Percentiles rank a stretch among this genome's conserved stretches.
Evolutionary conservation across 2,888 invertebrate species (phyloP).

Genomic region (Magallana nippona): DNA sequence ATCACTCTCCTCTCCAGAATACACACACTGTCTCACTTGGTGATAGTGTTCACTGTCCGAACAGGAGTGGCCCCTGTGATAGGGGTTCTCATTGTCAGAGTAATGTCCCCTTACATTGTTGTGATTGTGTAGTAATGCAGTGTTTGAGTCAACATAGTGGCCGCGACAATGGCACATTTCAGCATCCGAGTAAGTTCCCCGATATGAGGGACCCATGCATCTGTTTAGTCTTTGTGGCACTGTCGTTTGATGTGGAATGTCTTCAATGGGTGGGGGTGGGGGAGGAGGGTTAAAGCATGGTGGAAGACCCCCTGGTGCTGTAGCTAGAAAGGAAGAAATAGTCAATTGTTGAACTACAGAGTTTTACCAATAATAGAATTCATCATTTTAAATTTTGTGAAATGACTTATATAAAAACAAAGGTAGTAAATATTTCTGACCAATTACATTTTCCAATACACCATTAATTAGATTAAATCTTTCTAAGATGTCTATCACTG

Average conservation of each 20-base stretch:
- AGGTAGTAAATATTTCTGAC: too few species aligned
- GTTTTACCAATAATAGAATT: background rate
- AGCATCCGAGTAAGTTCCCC: constrained; percentile 73
- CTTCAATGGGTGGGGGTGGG: constrained; percentile 76
- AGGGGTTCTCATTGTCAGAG: constrained; percentile 55
- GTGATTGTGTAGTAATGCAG: constrained; percentile 42
- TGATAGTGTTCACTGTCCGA: constrained; percentile 54
- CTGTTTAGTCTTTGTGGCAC: constrained; percentile 68
- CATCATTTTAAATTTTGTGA: too few species aligned
- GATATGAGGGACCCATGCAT: constrained; percentile 71
- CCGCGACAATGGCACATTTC: constrained; percentile 59
- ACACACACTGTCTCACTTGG: constrained; percentile 55
- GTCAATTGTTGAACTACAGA: background rate
- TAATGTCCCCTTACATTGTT: constrained; percentile 56
- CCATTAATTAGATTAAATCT: too few species aligned
- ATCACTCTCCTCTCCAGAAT: constrained; percentile 73
- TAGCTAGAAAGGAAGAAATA: constrained; percentile 10
- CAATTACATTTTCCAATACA: too few species aligned
- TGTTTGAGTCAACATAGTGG: constrained; percentile 49
- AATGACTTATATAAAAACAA: too few species aligned
- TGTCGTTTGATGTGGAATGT: constrained; percentile 74
- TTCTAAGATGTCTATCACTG: background rate
- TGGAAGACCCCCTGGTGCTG: constrained; percentile 71
- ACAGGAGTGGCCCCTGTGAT: constrained; percentile 48
- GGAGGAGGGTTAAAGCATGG: constrained; percentile 68